phyloP scores from a whole-genome alignment of 2,888 invertebrate species.

The Stramonita haemastoma region DNA sequence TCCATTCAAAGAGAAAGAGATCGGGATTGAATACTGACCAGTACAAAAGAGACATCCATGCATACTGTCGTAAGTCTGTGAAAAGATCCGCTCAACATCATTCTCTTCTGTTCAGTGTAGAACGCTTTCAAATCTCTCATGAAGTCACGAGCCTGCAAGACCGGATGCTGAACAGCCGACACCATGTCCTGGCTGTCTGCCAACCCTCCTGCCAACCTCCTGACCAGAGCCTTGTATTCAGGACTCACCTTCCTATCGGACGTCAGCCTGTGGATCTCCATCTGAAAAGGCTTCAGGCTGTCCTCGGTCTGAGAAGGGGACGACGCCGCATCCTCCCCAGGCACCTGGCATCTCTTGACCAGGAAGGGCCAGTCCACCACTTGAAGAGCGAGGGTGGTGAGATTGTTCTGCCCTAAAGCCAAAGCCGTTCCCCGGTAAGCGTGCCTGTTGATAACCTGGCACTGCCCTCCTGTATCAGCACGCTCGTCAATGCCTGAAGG shows the following conservation, averaged over 20 bases:
- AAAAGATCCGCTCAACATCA: background rate
- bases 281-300: background rate
- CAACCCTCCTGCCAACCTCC: background rate
- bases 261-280: background rate
- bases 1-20: background rate
- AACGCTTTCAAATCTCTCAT: background rate
- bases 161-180: background rate
- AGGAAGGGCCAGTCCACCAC: conserved; percentile 18
- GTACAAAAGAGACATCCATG: conserved; percentile 18
- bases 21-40: background rate
- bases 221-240: background rate
- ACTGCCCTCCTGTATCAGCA: background rate
- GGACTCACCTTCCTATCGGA: background rate
- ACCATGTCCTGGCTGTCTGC: background rate
- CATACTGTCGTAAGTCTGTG: background rate
- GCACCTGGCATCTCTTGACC: background rate
- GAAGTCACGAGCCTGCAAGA: background rate
- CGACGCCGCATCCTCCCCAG: too few relatives aligned
- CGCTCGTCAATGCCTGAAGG: too few relatives aligned
- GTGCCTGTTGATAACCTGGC: background rate
- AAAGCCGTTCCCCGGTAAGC: conserved; percentile 10
- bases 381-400: background rate
- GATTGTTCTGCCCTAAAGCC: background rate
- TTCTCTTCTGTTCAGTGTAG: background rate
- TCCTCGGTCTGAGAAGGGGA: background rate